phyloP scores from a whole-genome alignment of 2,113 vertebrate genomes.

The Ameiurus melas region DNA sequence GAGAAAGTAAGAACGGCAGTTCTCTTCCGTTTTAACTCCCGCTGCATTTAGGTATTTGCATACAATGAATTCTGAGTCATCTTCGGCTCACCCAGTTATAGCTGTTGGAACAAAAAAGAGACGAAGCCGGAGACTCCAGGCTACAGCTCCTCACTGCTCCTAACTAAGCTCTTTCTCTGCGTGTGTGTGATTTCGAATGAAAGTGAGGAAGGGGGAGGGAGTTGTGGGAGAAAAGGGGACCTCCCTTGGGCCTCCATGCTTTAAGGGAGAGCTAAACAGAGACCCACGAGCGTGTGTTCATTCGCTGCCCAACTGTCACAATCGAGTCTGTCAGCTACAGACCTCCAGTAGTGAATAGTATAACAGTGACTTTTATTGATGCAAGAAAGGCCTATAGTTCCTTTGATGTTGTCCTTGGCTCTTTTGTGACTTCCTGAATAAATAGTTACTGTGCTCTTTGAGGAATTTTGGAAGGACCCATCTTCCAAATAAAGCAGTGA shows the following conservation, averaged over 20 bases:
- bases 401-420: too few relatives aligned
- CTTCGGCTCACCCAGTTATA: conserved; percentile 40
- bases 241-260: conserved; percentile 35
- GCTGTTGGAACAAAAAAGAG: not conserved
- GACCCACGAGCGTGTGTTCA: not conserved
- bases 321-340: conserved; percentile 10
- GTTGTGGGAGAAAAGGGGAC: conserved; percentile 14
- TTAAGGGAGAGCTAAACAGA: conserved; percentile 3
- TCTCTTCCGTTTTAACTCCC: conserved; percentile 40
- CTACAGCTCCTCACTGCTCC: conserved; percentile 24
- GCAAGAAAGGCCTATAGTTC: too few relatives aligned
- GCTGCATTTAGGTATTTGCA: conserved; percentile 45
- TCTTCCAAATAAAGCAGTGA: too few relatives aligned
- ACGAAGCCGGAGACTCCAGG: conserved; percentile 32
- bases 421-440: too few relatives aligned
- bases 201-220: not conserved
- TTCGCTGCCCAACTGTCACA: conserved; percentile 7
- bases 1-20: not conserved
- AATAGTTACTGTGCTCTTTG: too few relatives aligned
- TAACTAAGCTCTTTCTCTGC: not conserved
- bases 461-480: too few relatives aligned
- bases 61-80: conserved; percentile 33
- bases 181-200: not conserved
- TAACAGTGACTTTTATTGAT: too few relatives aligned
- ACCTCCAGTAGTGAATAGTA: not conserved